A percentile compares a stretch with the other conserved stretches of the same genome.
phyloP scores from a whole-genome alignment of 2,888 invertebrate genomes.

The Synanthedon vespiformis region DNA sequence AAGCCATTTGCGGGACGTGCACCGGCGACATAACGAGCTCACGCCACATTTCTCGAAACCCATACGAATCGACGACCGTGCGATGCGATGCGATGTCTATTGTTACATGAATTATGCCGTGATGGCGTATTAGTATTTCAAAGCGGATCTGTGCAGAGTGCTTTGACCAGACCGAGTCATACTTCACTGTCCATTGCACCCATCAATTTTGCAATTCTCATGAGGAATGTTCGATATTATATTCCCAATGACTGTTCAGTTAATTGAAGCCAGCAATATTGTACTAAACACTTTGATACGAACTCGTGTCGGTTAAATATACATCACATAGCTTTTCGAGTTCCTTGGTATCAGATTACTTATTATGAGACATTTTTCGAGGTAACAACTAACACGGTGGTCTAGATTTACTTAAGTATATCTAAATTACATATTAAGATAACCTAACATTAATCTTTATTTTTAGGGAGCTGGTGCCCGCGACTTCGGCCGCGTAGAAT shows the following conservation, averaged over 20 bases:
- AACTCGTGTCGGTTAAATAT: no score
- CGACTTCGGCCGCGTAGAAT: no score
- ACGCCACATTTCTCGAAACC: conserved; percentile 49
- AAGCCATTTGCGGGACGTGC: conserved; percentile 60
- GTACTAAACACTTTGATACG: no score
- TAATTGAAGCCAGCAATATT: no score
- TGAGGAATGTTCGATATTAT: not conserved
- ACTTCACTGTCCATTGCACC: conserved; percentile 11
- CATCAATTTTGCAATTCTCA: conserved; percentile 1
- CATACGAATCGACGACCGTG: conserved; percentile 37
- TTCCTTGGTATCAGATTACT: conserved; percentile 29
- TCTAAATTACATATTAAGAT: no score
- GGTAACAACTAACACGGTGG: conserved; percentile 32
- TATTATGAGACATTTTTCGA: conserved; percentile 31
- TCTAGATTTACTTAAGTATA: conserved; percentile 9
- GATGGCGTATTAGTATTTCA: conserved; percentile 24
- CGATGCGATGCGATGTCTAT: conserved; percentile 30
- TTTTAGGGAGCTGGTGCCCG: no score
- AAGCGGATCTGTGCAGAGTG: conserved; percentile 6
- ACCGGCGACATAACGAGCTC: conserved; percentile 41
- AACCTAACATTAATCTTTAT: no score
- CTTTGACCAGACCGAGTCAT: conserved; percentile 17
- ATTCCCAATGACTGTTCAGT: no score
- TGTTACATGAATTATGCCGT: conserved; percentile 50
- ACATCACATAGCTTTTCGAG: no score